These are phyloP conservation scores for Tragelaphus imberbis DNA, from an alignment of 2,113 vertebrate genomes.

Conservation along the genomic window DNA sequence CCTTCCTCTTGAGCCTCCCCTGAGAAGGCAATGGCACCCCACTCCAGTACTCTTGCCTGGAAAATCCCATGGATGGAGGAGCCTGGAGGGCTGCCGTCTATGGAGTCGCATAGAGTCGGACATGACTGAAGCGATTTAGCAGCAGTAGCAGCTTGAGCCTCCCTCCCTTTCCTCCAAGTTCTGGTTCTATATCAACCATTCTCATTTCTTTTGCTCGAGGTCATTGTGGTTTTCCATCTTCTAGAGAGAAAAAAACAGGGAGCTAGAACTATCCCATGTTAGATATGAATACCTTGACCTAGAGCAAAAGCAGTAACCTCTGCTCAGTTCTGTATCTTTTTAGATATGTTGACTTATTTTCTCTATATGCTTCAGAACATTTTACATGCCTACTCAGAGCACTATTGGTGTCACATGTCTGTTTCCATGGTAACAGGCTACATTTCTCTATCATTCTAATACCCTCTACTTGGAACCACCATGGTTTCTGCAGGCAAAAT, in stretches of 20 bases:
- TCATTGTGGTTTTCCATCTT: neutral
- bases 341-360: conserved; percentile 35
- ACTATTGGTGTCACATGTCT: neutral
- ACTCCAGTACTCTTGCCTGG: neutral
- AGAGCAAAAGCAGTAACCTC: neutral
- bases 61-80: neutral
- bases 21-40: neutral
- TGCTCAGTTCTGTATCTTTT: conserved; percentile 16
- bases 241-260: neutral
- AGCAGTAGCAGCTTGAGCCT: neutral
- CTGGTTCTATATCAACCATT: neutral
- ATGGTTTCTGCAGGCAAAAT: conserved; percentile 23
- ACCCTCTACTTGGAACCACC: neutral
- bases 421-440: conserved; percentile 25
- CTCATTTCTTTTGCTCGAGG: neutral
- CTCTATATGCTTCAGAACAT: conserved; percentile 10
- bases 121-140: neutral
- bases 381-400: neutral
- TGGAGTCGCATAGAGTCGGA: neutral
- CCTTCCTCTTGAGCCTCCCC: neutral
- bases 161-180: neutral
- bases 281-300: neutral
- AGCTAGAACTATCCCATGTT: neutral
- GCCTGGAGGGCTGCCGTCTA: neutral
- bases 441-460: conserved; percentile 19